These are phyloP conservation scores for Bombyx mori DNA, from an alignment of 1,140 invertebrate genomes.

Conservation along the genomic window DNA sequence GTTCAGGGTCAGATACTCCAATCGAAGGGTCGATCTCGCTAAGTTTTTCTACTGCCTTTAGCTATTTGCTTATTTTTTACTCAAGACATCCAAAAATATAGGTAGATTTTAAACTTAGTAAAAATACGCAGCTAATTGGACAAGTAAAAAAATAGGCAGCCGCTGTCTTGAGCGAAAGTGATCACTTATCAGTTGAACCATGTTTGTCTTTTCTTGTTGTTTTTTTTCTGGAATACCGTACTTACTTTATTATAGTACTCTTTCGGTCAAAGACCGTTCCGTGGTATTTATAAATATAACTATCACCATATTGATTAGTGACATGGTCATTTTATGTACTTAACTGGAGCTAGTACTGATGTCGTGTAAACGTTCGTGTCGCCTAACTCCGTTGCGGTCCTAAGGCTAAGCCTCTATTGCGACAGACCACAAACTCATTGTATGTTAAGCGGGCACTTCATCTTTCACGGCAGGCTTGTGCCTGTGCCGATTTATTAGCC, in stretches of 20 bases:
- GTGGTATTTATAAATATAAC: not conserved
- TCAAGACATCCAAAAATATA: no score
- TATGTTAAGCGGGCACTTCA: constrained; percentile 68
- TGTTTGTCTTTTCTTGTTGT: no score
- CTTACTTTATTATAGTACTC: not conserved
- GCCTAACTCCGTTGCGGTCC: constrained; percentile 26
- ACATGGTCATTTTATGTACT: no score
- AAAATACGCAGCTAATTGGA: no score
- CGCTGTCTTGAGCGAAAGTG: no score
- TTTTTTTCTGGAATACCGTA: not conserved
- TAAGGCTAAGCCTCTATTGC: constrained; percentile 43
- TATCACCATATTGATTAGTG: not conserved
- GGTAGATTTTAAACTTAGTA: no score
- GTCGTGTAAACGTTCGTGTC: constrained; percentile 17
- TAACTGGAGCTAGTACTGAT: constrained; percentile 27
- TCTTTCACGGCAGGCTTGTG: constrained; percentile 52
- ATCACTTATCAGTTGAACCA: no score
- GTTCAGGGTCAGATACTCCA: no score
- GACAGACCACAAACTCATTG: constrained; percentile 60
- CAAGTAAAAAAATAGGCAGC: no score
- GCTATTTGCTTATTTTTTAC: no score
- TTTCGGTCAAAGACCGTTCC: not conserved
- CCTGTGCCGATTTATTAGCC: constrained; percentile 55
- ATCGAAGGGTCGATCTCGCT: no score
- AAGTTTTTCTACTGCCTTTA: no score